Evolutionary conservation across 2,113 vertebrate genomes (phyloP).

Genomic region (Ciconia maguari): DNA sequence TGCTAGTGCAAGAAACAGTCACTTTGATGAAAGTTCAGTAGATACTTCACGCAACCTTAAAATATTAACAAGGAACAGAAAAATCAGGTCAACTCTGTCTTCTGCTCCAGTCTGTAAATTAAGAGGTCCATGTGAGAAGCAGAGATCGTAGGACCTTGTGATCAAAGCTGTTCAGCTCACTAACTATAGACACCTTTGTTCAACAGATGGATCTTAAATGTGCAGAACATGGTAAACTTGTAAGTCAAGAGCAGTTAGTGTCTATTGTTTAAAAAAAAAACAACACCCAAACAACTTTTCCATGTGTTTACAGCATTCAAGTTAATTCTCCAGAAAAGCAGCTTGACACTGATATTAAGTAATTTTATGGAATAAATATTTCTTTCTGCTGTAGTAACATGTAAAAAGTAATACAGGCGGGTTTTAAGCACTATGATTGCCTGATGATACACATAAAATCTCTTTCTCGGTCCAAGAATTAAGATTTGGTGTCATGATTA

Average conservation of each 20-base stretch:
- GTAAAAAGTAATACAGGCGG: neutral
- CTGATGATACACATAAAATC: neutral
- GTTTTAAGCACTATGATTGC: neutral
- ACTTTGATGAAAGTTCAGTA: neutral
- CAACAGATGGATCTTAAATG: neutral
- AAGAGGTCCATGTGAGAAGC: neutral
- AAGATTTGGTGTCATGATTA: neutral
- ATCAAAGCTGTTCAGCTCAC: neutral
- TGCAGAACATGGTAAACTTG: neutral
- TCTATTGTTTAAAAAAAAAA: neutral
- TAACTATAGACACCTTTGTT: neutral
- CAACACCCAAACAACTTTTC: neutral
- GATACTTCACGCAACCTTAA: neutral
- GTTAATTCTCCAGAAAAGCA: neutral
- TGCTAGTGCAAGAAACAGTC: neutral
- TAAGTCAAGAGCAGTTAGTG: neutral
- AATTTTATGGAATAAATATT: neutral
- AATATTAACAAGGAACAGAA: neutral
- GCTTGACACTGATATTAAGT: neutral
- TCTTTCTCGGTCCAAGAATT: rapidly evolving
- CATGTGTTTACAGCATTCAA: neutral
- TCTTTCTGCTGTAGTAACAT: neutral
- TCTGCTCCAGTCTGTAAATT: neutral
- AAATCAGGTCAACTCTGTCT: neutral
- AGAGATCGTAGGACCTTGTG: neutral